A percentile compares a stretch with the other conserved stretches of the same genome.
Conservation (phyloP, 2,113 vertebrate species). For the Pteronura brasiliensis region DNA sequence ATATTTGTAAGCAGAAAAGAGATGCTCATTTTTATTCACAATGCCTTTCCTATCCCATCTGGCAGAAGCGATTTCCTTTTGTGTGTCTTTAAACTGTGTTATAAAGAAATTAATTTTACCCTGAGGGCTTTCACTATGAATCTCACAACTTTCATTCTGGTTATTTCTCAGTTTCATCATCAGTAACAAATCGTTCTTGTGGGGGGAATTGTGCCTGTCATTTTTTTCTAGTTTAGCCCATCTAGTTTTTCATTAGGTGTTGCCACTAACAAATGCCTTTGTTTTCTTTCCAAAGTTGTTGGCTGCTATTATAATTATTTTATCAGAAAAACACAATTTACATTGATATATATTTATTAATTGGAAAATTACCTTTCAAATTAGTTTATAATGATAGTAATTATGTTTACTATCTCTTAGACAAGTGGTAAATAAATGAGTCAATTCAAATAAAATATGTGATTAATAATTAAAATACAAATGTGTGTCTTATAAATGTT, state of each 20-base stretch:
- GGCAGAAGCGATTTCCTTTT: conserved; percentile 74
- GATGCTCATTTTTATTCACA: conserved; percentile 71
- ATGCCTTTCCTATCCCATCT: conserved; percentile 63
- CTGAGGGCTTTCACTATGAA: conserved; percentile 64
- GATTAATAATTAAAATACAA: conserved; percentile 58
- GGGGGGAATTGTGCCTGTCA: conserved; percentile 34
- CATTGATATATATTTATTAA: background rate
- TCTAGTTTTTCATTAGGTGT: conserved; percentile 48
- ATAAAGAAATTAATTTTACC: conserved; percentile 75
- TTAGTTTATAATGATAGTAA: conserved; percentile 60
- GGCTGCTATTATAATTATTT: conserved; percentile 58
- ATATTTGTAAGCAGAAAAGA: conserved; percentile 72
- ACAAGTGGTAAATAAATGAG: conserved; percentile 33
- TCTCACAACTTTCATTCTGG: conserved; percentile 64
- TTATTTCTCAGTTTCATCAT: conserved; percentile 72
- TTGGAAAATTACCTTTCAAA: conserved; percentile 67
- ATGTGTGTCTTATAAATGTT: background rate
- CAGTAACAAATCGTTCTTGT: conserved; percentile 67
- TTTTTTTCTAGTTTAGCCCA: conserved; percentile 58
- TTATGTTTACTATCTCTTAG: conserved; percentile 55
- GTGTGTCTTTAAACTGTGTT: conserved; percentile 72
- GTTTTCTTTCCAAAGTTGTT: conserved; percentile 58
- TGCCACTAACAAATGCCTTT: conserved; percentile 45
- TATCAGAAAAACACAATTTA: conserved; percentile 35
- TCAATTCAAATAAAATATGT: conserved; percentile 41